A percentile compares a stretch with the other conserved stretches of the same genome.
Evolutionary conservation across 2,888 invertebrate genomes (phyloP).

Genomic region (Brachyopa scutellaris): DNA sequence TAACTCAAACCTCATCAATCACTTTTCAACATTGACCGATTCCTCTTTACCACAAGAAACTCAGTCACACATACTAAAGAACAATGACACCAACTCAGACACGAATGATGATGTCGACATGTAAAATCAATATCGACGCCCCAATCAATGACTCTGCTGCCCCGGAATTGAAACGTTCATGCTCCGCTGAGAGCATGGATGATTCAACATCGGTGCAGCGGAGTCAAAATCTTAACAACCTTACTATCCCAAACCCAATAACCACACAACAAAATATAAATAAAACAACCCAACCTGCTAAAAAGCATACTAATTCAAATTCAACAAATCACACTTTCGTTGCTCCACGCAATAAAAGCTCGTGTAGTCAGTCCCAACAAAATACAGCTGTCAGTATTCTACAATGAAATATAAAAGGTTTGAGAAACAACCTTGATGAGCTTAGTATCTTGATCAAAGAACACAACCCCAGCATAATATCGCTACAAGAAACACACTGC

Average conservation of each 20-base stretch:
- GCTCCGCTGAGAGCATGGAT: not conserved
- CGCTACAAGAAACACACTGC: slow-evolving; percentile 59
- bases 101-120: not conserved
- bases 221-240: slow-evolving; percentile 3
- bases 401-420: slow-evolving; percentile 64
- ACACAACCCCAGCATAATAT: slow-evolving; percentile 40
- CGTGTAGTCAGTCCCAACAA: not conserved
- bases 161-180: not conserved
- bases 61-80: not conserved
- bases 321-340: not conserved
- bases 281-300: not conserved
- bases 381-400: slow-evolving; percentile 20
- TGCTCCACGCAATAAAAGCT: not conserved
- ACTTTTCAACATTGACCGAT: not conserved
- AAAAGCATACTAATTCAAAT: not conserved
- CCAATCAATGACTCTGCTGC: not conserved
- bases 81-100: not conserved
- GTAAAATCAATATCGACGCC: not conserved
- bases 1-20: not conserved
- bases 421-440: slow-evolving; percentile 41
- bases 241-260: not conserved
- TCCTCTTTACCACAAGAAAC: not conserved
- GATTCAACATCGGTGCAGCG: not conserved
- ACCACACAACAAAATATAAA: not conserved
- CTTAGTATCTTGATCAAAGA: slow-evolving; percentile 33